Percentiles rank a stretch among this genome's conserved stretches.
phyloP scores from a whole-genome alignment of 2,797 vertebrate genomes.

The Sciaenops ocellatus region DNA sequence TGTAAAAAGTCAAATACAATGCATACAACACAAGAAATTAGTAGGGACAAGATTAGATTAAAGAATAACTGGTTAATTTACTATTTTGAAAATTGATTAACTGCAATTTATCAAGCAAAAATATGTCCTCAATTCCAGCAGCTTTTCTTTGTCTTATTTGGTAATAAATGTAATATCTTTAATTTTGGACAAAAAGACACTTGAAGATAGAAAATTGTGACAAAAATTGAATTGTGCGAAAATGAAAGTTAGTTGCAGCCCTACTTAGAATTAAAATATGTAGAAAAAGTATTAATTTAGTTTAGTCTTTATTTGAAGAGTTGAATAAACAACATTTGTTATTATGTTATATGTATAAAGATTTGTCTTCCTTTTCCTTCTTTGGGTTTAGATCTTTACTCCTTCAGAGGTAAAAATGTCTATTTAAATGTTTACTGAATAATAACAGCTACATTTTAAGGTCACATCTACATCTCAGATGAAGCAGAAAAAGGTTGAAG shows the following conservation, averaged over 20 bases:
- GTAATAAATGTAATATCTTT: background rate
- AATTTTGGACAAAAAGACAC: background rate
- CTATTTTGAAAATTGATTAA: background rate
- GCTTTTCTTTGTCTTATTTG: constrained; percentile 4
- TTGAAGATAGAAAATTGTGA: background rate
- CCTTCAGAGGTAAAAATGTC: background rate
- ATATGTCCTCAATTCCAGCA: background rate
- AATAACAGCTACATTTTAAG: background rate
- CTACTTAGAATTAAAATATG: background rate
- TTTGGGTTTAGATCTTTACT: too few relatives aligned
- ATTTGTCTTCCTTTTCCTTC: background rate
- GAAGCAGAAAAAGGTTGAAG: background rate
- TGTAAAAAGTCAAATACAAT: background rate
- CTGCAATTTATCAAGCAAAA: constrained; percentile 5
- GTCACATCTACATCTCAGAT: background rate
- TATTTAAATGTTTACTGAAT: background rate
- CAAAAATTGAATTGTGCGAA: too few relatives aligned
- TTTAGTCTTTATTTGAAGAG: background rate
- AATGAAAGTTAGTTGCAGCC: too few relatives aligned
- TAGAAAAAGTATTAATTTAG: background rate
- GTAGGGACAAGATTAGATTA: background rate
- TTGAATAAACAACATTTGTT: background rate
- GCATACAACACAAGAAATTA: background rate
- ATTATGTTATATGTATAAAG: background rate
- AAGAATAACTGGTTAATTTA: background rate